These are phyloP conservation scores for Urosaurus nigricauda DNA, from an alignment of 2,797 vertebrate genomes.

Conservation along the genomic window DNA sequence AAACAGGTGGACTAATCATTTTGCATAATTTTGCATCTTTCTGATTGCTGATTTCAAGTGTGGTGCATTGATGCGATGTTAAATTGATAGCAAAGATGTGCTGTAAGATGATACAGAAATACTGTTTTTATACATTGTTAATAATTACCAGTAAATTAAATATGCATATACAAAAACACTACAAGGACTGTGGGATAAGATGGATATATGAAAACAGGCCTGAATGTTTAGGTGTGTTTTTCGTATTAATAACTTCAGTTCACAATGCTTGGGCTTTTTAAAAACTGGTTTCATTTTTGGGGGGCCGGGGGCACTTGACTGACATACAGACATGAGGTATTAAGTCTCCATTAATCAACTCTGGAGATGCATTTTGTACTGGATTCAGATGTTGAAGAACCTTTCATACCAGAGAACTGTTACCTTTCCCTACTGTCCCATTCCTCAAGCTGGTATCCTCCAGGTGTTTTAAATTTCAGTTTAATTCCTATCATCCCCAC, in stretches of 20 bases:
- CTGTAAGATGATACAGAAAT: slow-evolving; percentile 30
- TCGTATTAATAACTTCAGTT: not conserved
- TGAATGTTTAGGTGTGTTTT: not conserved
- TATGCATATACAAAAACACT: not conserved
- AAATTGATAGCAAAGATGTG: slow-evolving; percentile 30
- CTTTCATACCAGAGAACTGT: not conserved
- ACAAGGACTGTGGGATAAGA: not conserved
- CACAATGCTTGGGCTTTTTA: slow-evolving; percentile 11
- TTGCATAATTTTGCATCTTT: slow-evolving; percentile 30
- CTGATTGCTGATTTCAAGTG: not conserved
- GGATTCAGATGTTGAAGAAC: not conserved
- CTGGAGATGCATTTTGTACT: not conserved
- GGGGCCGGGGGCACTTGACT: not conserved
- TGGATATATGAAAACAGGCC: not conserved
- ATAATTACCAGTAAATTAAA: slow-evolving; percentile 17
- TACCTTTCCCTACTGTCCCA: too few species aligned
- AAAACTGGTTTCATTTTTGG: not conserved
- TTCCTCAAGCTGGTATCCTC: not conserved
- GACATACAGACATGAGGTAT: not conserved
- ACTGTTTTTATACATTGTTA: slow-evolving; percentile 7
- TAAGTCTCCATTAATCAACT: not conserved
- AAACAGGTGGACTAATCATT: slow-evolving; percentile 4
- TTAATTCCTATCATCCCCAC: not conserved
- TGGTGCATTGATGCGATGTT: not conserved
- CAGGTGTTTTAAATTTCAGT: not conserved